Evolutionary conservation across 1,140 invertebrate species (phyloP).

Genomic region (Leptonema lineaticorne): DNA sequence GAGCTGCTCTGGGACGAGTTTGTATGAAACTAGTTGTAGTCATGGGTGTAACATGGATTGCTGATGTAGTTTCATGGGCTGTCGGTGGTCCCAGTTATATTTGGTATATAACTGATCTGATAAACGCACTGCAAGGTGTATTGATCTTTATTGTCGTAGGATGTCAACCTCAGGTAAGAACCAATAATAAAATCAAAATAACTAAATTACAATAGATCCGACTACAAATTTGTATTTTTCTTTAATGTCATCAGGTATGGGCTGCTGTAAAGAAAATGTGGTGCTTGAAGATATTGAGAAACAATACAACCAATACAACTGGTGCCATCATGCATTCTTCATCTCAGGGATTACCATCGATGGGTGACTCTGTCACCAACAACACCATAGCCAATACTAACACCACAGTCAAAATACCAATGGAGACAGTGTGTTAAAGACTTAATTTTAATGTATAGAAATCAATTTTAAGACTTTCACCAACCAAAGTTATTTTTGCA

Average conservation of each 20-base stretch:
- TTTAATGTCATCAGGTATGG: conserved; percentile 55
- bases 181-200: background rate
- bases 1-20: conserved; percentile 73
- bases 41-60: conserved; percentile 83
- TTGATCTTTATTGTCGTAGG: conserved; percentile 87
- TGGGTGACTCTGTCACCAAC: conserved; percentile 72
- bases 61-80: conserved; percentile 73
- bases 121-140: conserved; percentile 84
- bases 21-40: conserved; percentile 83
- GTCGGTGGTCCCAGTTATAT: conserved; percentile 74
- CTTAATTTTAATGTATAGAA: conserved; percentile 1
- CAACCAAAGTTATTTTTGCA: conserved; percentile 39
- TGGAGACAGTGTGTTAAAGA: conserved; percentile 59
- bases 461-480: conserved; percentile 36
- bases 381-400: conserved; percentile 67
- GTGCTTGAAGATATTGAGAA: conserved; percentile 59
- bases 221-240: conserved; percentile 1
- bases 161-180: conserved; percentile 75
- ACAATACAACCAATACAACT: conserved; percentile 59
- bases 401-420: conserved; percentile 47
- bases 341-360: conserved; percentile 74
- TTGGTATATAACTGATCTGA: conserved; percentile 78
- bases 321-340: conserved; percentile 62
- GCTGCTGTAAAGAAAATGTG: conserved; percentile 67
- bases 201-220: background rate